Evolutionary conservation across 2,113 vertebrate genomes (phyloP), one percentile per base, ranked within the genome.

Genomic region (Dipodomys spectabilis): DNA sequence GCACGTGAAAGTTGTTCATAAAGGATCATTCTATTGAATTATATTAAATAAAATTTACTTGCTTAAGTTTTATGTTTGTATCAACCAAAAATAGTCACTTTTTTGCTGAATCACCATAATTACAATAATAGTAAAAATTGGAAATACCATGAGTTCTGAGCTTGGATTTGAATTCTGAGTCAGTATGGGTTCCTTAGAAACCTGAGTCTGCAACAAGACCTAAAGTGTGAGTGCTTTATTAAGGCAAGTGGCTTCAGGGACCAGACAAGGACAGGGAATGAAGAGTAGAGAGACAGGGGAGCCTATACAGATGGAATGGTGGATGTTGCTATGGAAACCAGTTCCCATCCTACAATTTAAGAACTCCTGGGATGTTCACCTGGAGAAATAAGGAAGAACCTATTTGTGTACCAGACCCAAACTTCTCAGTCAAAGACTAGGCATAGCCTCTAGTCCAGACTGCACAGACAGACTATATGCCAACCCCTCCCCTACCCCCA

Each of bases 11-110:
- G 72, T 81, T 65, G 85, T 82, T 95, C 60, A 64, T 60, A 88
- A 90, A 87, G 73, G 10, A 30, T 87, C 60, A 83, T 57, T 60
- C 80, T 82, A 69, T 79, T 23, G 2, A 92, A 68, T 90, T 60
- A 65, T 57, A 84, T 82, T 69, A 84, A 92, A 89, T 60, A 78
- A 93, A 77, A 87, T 10, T 68, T 25, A 2, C 30, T 82, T 86
- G 49, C 67, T 84, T 89, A 94, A 86, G 78, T 75, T 49, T 79
- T 79, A 60, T 32, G 12, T 85, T 94, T 86, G 86, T 72, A 85
- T 77, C 0, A 2, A 57, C 20, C 23, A 78, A 86, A 90, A 80
- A 73, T 81, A 57, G 53, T 22, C 2, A 82, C 44, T 88, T 20
- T 8, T 88, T 74, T 92, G 72, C 67, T 74, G n/a, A 93, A 89